Conservation (phyloP, 30 jellyfish, hydroid and myxozoan genomes). For the Nemopilema nomurai region DNA sequence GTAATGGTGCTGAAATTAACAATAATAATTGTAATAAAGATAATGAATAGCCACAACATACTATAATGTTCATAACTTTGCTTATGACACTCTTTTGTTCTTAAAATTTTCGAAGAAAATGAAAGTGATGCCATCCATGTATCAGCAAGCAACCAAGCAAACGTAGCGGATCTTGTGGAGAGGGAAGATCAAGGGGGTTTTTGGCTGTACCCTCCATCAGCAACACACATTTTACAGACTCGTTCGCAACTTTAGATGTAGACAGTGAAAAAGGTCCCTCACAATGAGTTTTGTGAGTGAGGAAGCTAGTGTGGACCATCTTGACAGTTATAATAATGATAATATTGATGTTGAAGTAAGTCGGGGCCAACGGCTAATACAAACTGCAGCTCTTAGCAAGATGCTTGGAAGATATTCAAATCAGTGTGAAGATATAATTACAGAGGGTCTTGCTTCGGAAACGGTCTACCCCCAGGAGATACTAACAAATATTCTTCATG, state of each 20-base stretch:
- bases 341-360: neutral
- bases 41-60: neutral
- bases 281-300: neutral
- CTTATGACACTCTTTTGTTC: neutral
- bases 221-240: neutral
- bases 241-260: neutral
- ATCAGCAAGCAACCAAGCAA: neutral
- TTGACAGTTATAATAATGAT: neutral
- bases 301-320: neutral
- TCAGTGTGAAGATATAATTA: constrained; percentile 20
- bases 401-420: constrained; percentile 22
- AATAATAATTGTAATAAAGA: neutral
- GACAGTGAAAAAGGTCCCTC: neutral
- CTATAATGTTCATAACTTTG: neutral
- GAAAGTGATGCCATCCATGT: neutral
- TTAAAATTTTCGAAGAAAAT: neutral
- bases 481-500: constrained; percentile 5
- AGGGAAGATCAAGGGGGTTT: neutral
- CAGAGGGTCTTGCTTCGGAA: neutral
- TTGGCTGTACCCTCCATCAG: neutral
- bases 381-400: constrained; percentile 16
- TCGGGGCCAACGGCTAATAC: neutral
- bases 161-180: neutral
- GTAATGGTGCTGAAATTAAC: neutral
- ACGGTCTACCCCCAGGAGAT: constrained; percentile 14